A percentile compares a stretch with the other conserved stretches of the same genome.
Evolutionary conservation across 2,113 vertebrate species (phyloP).

Genomic region (Melanotaenia duboulayi): DNA sequence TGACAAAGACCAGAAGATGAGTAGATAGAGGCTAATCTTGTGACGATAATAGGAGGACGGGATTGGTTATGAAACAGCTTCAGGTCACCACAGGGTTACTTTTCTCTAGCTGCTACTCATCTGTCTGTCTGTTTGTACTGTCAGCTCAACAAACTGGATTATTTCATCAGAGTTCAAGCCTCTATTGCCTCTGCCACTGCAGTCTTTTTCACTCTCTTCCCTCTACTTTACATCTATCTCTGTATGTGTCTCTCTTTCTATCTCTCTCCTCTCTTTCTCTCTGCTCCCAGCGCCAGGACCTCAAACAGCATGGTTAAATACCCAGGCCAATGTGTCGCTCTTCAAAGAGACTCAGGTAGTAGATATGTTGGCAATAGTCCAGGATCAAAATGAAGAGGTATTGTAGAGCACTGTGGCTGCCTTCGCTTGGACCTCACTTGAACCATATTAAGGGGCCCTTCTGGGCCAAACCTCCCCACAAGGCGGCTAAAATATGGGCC

Average conservation of each 20-base stretch:
- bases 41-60: constrained; percentile 48
- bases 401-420: constrained; percentile 74
- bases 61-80: constrained; percentile 70
- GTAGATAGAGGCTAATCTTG: constrained; percentile 42
- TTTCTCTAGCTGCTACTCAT: constrained; percentile 58
- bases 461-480: constrained; percentile 70
- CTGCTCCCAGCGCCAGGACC: constrained; percentile 77
- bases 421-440: constrained; percentile 72
- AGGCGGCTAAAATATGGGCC: constrained; percentile 79
- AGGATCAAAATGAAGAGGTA: constrained; percentile 83
- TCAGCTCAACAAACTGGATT: constrained; percentile 74
- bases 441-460: constrained; percentile 73
- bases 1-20: constrained; percentile 25
- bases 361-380: constrained; percentile 78
- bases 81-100: constrained; percentile 61
- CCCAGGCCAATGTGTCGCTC: constrained; percentile 83
- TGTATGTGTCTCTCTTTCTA: constrained; percentile 42
- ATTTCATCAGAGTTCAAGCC: constrained; percentile 80
- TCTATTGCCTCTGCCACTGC: constrained; percentile 79
- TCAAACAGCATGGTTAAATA: constrained; percentile 88
- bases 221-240: constrained; percentile 70
- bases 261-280: constrained; percentile 59
- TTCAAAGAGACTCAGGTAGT: constrained; percentile 87
- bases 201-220: constrained; percentile 74
- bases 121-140: constrained; percentile 71